phyloP scores from a whole-genome alignment of 2,797 vertebrate species.

The Gymnothorax reevesii region DNA sequence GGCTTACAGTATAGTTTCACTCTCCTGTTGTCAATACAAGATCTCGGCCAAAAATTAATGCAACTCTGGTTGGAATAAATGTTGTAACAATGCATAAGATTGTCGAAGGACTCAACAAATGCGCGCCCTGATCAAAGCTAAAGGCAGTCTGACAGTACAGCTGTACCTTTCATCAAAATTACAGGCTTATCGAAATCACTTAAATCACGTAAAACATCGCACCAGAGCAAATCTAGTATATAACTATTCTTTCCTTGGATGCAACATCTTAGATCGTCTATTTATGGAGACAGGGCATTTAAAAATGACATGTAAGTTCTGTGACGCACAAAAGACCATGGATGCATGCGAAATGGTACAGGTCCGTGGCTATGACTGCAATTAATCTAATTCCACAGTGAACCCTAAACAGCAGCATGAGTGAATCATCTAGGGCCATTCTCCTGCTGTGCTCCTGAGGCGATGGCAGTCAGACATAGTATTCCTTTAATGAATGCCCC shows the following conservation, averaged over 20 bases:
- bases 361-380: neutral
- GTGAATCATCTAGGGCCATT: slow-evolving; percentile 9
- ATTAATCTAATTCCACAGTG: neutral
- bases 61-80: no score
- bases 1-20: no score
- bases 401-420: slow-evolving; percentile 2
- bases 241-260: neutral
- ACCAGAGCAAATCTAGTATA: neutral
- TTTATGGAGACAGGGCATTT: neutral
- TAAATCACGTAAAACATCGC: neutral
- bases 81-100: no score
- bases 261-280: neutral
- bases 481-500: slow-evolving; percentile 22
- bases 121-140: no score
- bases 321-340: slow-evolving; percentile 3
- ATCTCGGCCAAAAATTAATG: no score
- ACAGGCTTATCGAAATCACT: slow-evolving; percentile 4
- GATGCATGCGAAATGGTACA: neutral
- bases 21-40: no score
- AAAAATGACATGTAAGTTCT: neutral
- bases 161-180: neutral
- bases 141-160: no score
- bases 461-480: neutral
- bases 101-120: no score
- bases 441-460: slow-evolving; percentile 23